Percentiles rank a stretch among this genome's conserved stretches.
Conservation (phyloP, 2,888 invertebrate species). For the Pammene aurita region DNA sequence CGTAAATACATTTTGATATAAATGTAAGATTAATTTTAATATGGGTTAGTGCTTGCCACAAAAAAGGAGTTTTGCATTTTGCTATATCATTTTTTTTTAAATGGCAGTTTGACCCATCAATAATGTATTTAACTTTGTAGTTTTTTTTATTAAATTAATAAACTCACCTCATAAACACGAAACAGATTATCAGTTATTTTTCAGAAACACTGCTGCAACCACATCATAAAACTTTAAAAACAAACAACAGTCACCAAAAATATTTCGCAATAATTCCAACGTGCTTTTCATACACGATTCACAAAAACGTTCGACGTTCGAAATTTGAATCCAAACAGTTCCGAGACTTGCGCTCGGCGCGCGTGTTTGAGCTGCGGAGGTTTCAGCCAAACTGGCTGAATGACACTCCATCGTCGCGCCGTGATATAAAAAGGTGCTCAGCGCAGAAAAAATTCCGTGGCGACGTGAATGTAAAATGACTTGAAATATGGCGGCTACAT, state of each 20-base stretch:
- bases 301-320: constrained; percentile 27
- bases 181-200: neutral
- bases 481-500: constrained; percentile 26
- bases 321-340: neutral
- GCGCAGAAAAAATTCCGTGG: constrained; percentile 25
- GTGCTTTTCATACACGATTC: constrained; percentile 18
- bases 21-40: no score
- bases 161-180: constrained; percentile 21
- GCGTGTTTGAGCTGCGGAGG: constrained; percentile 27
- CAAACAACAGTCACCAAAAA: neutral
- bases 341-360: neutral
- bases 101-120: no score
- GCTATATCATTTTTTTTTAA: no score
- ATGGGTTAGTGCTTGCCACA: no score
- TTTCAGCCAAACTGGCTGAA: constrained; percentile 38
- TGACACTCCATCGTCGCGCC: constrained; percentile 25
- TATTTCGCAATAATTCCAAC: neutral
- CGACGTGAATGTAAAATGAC: constrained; percentile 32
- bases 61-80: no score
- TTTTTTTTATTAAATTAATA: neutral
- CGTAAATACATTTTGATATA: no score
- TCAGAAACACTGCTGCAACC: neutral
- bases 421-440: constrained; percentile 35
- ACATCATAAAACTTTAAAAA: constrained; percentile 1
- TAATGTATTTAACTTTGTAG: no score